Base-by-base conservation (phyloP, 2,797 vertebrate genomes). In the Prionace glauca region DNA sequence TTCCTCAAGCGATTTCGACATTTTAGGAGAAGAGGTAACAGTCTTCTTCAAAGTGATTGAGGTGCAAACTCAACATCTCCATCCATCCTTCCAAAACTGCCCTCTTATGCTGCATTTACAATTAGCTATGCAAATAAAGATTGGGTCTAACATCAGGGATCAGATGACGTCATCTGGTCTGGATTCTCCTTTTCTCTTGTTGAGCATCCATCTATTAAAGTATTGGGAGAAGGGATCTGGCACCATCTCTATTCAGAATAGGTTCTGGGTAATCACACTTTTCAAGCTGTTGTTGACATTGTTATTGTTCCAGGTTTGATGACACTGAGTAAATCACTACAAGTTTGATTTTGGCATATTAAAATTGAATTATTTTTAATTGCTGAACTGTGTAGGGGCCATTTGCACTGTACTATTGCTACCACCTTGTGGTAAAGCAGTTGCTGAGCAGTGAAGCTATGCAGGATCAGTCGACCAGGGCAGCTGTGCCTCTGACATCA, bases 371-470 rank as follows among this genome's bases (percentile, higher is more conserved):
- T 24, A 84, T 9, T 41, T 41, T 45, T 81, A 41, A 81, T 16
- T 84, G 81, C 20, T 84, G 45, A 22, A 84, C 41, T 45, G 41
- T 45, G 79, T 36, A 84, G 24, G 81, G 10, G 45, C 41, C 81
- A 65, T 65, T 14, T 91, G 18, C 56, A 91, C 12, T 91, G 88
- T 91, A 7, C 88, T 91, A 29, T n/a, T 91, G 60, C 88, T 91
- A 91, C 88, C 88, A 91, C 26, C 88, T 91, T 91, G 88, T 91
- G 88, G 88, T 65, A 91, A 7, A 91, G 29, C 12, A 56, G 50
- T 62, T 90, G 24, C 20, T 12, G 56, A 56, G 56, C 87, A 91
- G 88, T 91, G 62, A 60, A 1, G 11, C 65, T 65, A 26, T 36
- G 29, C 29, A 62, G 29, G 26, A 91, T 8, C 88, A 56, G 86